These are phyloP conservation scores for Ceyx cyanopectus DNA, from an alignment of 2,113 vertebrate genomes.

Conservation along the genomic window DNA sequence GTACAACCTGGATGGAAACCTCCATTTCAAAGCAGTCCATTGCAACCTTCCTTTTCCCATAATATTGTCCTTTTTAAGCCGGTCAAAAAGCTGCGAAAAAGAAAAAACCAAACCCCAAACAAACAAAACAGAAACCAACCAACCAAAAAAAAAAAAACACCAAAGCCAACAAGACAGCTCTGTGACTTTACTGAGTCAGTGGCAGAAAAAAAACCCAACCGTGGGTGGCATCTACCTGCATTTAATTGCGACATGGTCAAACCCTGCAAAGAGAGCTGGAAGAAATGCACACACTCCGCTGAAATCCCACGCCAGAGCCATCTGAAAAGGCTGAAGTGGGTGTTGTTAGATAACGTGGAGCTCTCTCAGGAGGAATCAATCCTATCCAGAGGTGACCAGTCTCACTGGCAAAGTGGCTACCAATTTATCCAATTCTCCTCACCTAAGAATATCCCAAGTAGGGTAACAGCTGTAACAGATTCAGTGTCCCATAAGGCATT, in stretches of 20 bases:
- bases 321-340: background rate
- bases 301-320: background rate
- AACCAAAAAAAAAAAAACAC: background rate
- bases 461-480: background rate
- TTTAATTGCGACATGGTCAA: background rate
- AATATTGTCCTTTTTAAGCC: background rate
- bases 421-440: background rate
- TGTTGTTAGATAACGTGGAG: background rate
- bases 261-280: background rate
- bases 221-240: background rate
- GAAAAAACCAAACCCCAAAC: background rate
- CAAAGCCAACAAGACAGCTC: background rate
- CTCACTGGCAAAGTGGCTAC: accelerated
- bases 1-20: background rate
- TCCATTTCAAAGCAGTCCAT: background rate
- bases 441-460: no score
- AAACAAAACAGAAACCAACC: background rate
- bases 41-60: background rate
- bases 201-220: background rate
- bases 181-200: constrained; percentile 5
- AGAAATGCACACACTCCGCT: background rate
- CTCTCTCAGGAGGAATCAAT: background rate
- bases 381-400: accelerated
- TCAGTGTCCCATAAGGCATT: background rate
- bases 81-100: accelerated